Conservation (phyloP, 2,113 vertebrate species). For the Syngnathus typhle region DNA sequence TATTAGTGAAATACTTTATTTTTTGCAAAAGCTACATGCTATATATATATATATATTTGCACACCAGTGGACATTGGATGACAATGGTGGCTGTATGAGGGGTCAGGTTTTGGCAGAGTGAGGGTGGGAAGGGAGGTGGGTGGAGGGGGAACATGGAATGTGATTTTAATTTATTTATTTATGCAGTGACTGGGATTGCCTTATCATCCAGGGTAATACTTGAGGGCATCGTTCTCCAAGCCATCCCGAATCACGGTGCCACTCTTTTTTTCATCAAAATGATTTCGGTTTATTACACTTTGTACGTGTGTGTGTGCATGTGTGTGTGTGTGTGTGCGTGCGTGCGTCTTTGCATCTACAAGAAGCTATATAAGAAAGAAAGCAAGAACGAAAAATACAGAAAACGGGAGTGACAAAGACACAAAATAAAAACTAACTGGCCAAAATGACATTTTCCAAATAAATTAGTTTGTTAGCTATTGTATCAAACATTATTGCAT, state of each 20-base stretch:
- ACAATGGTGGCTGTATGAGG: constrained; percentile 43
- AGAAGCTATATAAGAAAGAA: too few relatives aligned
- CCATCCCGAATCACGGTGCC: constrained; percentile 65
- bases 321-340: too few relatives aligned
- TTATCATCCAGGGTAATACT: constrained; percentile 65
- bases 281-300: constrained; percentile 50
- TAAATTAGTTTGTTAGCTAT: neutral
- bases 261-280: constrained; percentile 61
- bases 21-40: constrained; percentile 70
- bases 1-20: constrained; percentile 78
- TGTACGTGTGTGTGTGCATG: neutral
- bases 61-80: constrained; percentile 58
- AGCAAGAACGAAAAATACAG: too few relatives aligned
- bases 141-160: constrained; percentile 70
- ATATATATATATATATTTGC: too few relatives aligned
- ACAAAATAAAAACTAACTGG: constrained; percentile 7
- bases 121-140: constrained; percentile 60
- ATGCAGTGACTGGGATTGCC: constrained; percentile 64
- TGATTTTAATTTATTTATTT: constrained; percentile 76
- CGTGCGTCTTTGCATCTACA: too few relatives aligned
- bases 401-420: neutral
- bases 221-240: constrained; percentile 70
- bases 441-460: neutral
- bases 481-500: neutral
- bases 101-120: constrained; percentile 64